Evolutionary conservation across 2,113 vertebrate species (phyloP), one percentile per base, ranked within the genome.

Genomic region (Labrus mixtus): DNA sequence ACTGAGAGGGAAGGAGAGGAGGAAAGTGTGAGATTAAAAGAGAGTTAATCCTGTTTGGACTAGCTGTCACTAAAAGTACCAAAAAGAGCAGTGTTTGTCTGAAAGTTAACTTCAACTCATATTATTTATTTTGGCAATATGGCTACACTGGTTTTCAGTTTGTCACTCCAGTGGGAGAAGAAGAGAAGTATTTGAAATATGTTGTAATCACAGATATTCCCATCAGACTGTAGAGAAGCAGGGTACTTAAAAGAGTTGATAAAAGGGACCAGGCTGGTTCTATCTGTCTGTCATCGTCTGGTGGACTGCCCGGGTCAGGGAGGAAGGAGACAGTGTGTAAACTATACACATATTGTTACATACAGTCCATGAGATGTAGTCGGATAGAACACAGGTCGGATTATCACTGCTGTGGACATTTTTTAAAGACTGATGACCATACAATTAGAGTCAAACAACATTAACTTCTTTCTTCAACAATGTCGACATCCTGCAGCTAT

Each of bases 121-220:
- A 25, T 20, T 29, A 15, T 58, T 48, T 57, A n/a, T 2, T 29
- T 57, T 33, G 39, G 8, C 10, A 25, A 3, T 0, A 33, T 45
- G 56, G 13, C 16, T 25, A 46, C 51, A 17, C 8, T 6, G 10
- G 45, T 2, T 56, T 23, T 13, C 36, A 9, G 39, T 64, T 58
- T 1, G 36, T 58, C 15, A 11, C 20, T 23, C 59, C 22, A 9
- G 59, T 8, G 54, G 61, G 55, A 59, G 61, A 50, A 12, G 25
- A 41, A 68, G 60, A 73, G 55, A 68, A 73, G 45, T 62, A 25
- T 56, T 19, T 57, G 10, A 56, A 51, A 20, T 56, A n/a, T 15
- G 50, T 56, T 58, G 45, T 58, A 43, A 78, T 78, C 66, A 29
- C 12, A 65, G 23, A 82, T 68, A 41, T 54, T 72, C 56, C 57